Evolutionary conservation across 2,113 vertebrate species (phyloP).

Genomic region (Rhinogobius similis): DNA sequence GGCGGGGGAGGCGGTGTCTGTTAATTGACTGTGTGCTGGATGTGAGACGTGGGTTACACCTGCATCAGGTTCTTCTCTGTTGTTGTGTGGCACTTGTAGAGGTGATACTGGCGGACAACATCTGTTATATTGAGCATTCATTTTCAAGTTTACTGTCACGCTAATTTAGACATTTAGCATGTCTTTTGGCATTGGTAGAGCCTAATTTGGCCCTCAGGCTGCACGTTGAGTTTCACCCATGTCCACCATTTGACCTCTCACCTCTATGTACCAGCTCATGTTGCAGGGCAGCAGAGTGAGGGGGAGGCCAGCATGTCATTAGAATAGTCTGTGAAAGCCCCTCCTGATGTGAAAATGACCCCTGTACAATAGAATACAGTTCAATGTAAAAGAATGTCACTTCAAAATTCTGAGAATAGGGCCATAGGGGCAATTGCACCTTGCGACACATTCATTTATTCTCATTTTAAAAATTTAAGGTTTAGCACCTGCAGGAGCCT

Average conservation of each 20-base stretch:
- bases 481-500: constrained; percentile 28
- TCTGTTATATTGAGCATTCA: not conserved
- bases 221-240: not conserved
- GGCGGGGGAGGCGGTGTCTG: too few species aligned
- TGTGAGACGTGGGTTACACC: too few species aligned
- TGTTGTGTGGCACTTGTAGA: not conserved
- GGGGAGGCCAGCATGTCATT: constrained; percentile 19
- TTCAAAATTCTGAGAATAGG: constrained; percentile 39
- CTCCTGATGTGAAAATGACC: constrained; percentile 37
- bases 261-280: not conserved
- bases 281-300: not conserved
- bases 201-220: constrained; percentile 1
- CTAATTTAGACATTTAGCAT: not conserved
- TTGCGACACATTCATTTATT: constrained; percentile 17
- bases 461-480: constrained; percentile 21
- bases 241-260: constrained; percentile 2
- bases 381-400: constrained; percentile 31
- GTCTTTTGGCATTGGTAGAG: not conserved
- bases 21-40: too few species aligned
- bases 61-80: not conserved
- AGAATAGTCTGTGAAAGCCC: constrained; percentile 39
- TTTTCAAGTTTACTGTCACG: not conserved
- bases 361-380: constrained; percentile 21
- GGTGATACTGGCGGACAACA: not conserved
- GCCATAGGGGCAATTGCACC: constrained; percentile 12